Base-by-base conservation (phyloP, 2,888 invertebrate genomes). In the Allophyes oxyacanthae region DNA sequence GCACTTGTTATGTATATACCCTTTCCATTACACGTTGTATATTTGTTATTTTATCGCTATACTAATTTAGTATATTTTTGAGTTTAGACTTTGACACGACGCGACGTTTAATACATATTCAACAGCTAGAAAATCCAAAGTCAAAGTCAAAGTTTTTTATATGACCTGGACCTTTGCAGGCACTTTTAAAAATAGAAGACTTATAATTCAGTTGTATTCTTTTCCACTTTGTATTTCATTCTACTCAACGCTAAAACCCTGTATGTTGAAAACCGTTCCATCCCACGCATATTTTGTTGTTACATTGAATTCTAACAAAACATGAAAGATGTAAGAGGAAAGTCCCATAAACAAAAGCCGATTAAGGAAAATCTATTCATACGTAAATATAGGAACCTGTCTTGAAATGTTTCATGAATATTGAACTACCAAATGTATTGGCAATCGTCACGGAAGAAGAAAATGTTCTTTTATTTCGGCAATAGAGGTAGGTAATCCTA, bases 371-470 rank as follows among this genome's bases (percentile, higher is more conserved):
- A 58, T 51, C 43, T 56, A 48, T 58, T 72, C 55, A 55, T 53
- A 72, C 11, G 25, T 41, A 53, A 50, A 72, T 53, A 69, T 48
- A 34, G 43, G 33, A 62, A 72, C 60, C 60, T 50, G 64, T 64
- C 50, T 55, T 49, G 46, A 64, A 71, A 73, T 73, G 65, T 58
- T 69, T 56, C 69, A 69, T 73, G 70, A 69, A 69, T 72, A 73
- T 72, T 64, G 43, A 72, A 67, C 70, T 41, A 55, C 43, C 51
- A 56, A 73, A 64, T 56, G 56, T 69, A 72, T 69, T 59, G 65
- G 53, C 70, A 64, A 71, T 69, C 56, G 65, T 62, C 71, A 73
- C 70, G 56, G 49, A 73, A 66, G 46, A 55, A 68, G 49, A 54
- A 60, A 52, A 51, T 55, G 28, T 73, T 58, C 55, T 30, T 51